Evolutionary conservation across 92 coral and sea anemone genomes (phyloP), one percentile per base, ranked within the genome.

Genomic region (Parazoanthus darwini): DNA sequence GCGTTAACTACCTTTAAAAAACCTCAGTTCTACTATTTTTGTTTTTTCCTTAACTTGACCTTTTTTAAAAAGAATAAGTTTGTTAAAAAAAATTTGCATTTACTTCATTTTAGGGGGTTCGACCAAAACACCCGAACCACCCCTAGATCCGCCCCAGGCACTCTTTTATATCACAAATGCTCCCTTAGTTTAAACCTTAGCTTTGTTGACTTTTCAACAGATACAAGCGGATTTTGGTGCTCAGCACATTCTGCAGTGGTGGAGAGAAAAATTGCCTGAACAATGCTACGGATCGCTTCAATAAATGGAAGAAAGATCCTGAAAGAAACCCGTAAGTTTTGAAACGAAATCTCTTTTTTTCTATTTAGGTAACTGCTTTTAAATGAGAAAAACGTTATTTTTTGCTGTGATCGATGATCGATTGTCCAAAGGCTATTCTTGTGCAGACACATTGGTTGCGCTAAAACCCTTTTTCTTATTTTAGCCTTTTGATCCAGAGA

Each of bases 241-340:
- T 95, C 39, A 15, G n/a, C 15, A 85, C 80, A 16, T 88, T 89
- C 89, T 95, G 98, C 68, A 36, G 91, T 51, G 93, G 86, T 20
- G 89, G 93, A 25, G 91, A 88, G 23, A 16, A 74, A 74, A 73
- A 65, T 2, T 95, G 98, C 70, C 91, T 95, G 10, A 58, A 58
- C 4, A 90, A 79, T 29, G 96, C 96, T 18, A 82, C 81, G 7
- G 42, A 76, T 11, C 88, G 79, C 59, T 95, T 95, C 83, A 89
- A 89, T 35, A 85, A 85, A 1, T 95, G 98, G 98, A 95, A 90
- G 93, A 80, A 89, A 73, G 82, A 91, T 80, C 95, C 97, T 36
- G 82, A 7, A 5, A 46, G 22, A 1, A 75, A 90, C 43, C 76
- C 91, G 98, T 95, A 90, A 79, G 98, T 81, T 29, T 8, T 59